Conservation (phyloP, 2,113 vertebrate species). For the Scartelaos histophorus region DNA sequence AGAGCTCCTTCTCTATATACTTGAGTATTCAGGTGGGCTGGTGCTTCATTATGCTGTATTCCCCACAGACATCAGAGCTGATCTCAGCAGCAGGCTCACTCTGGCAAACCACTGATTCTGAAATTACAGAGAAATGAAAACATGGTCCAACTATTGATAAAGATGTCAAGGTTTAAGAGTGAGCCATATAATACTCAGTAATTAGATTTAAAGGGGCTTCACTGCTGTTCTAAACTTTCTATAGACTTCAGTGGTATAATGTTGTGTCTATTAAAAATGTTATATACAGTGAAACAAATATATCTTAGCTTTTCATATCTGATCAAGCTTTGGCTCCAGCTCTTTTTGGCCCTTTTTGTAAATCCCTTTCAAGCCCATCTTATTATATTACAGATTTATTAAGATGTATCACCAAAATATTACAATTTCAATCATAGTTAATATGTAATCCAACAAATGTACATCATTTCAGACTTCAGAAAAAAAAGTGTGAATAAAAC, state of each 20-base stretch:
- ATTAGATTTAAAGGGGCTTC: conserved; percentile 2
- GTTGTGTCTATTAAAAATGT: background rate
- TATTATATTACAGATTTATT: background rate
- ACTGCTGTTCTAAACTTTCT: background rate
- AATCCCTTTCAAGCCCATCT: background rate
- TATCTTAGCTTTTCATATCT: too few species aligned
- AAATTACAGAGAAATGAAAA: conserved; percentile 23
- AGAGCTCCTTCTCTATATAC: conserved; percentile 3
- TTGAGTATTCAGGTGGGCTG: conserved; percentile 31
- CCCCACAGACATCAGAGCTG: conserved; percentile 36
- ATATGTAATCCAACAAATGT: too few species aligned
- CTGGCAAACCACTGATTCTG: conserved; percentile 16
- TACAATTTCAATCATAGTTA: too few species aligned
- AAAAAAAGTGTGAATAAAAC: too few species aligned
- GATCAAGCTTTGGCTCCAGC: too few species aligned
- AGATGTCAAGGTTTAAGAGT: conserved; percentile 33
- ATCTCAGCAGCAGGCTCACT: conserved; percentile 20
- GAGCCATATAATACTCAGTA: conserved; percentile 16
- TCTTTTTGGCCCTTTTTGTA: too few species aligned
- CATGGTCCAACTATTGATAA: conserved; percentile 32
- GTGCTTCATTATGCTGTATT: conserved; percentile 34
- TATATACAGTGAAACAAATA: too few species aligned
- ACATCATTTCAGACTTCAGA: too few species aligned
- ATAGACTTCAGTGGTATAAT: background rate
- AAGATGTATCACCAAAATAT: too few species aligned